Evolutionary conservation across 2,888 invertebrate genomes (phyloP).

Genomic region (Myopa tessellatipennis): DNA sequence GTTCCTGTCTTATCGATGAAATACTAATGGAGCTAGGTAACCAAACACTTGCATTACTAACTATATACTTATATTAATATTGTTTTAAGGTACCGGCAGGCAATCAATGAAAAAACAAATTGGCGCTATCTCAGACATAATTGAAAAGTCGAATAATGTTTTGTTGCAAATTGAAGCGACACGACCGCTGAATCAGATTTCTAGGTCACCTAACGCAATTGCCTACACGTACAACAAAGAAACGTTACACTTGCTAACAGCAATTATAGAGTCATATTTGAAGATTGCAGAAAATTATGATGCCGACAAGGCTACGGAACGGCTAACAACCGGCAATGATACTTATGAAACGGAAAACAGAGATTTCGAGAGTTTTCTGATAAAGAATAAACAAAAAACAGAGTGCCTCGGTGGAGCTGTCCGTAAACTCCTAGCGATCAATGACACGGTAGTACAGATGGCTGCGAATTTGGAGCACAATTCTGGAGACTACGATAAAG

Average conservation of each 20-base stretch:
- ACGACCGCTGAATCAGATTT: slow-evolving; percentile 36
- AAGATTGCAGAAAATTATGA: background rate
- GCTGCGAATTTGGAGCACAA: slow-evolving; percentile 42
- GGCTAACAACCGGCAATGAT: background rate
- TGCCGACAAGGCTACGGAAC: background rate
- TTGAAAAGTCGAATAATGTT: slow-evolving; percentile 62
- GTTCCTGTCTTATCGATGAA: slow-evolving; percentile 50
- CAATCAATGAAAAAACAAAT: slow-evolving; percentile 52
- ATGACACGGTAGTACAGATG: slow-evolving; percentile 52
- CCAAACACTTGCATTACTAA: background rate
- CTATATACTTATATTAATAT: background rate
- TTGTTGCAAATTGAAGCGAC: slow-evolving; percentile 59
- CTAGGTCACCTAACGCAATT: slow-evolving; percentile 9
- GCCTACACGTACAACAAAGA: slow-evolving; percentile 53
- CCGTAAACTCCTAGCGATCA: slow-evolving; percentile 59
- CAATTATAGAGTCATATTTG: slow-evolving; percentile 51
- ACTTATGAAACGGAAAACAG: background rate
- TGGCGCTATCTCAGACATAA: slow-evolving; percentile 55
- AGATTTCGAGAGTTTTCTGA: slow-evolving; percentile 49
- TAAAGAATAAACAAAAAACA: slow-evolving; percentile 50
- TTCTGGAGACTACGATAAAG: slow-evolving; percentile 4
- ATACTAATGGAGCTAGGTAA: slow-evolving; percentile 57
- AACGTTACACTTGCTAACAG: slow-evolving; percentile 52
- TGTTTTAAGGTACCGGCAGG: slow-evolving; percentile 48
- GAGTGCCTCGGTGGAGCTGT: slow-evolving; percentile 58